Evolutionary conservation across 2,888 invertebrate species (phyloP).

Genomic region (Leucophora obtusa): DNA sequence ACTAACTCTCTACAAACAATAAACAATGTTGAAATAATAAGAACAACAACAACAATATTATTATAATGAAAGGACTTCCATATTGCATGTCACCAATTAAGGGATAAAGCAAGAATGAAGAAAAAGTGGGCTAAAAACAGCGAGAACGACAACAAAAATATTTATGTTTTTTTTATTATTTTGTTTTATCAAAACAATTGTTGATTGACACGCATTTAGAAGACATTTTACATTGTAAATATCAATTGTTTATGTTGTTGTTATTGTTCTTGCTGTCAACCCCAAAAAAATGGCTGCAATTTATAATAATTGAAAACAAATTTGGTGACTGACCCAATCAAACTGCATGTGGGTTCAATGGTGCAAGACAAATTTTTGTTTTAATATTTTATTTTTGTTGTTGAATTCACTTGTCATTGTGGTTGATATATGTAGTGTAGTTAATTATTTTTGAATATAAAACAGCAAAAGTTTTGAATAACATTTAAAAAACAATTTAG

Average conservation of each 20-base stretch:
- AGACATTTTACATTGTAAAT: constrained; percentile 43
- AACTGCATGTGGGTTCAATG: constrained; percentile 2
- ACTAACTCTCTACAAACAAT: constrained; percentile 43
- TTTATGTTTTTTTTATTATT: constrained; percentile 5
- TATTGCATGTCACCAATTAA: constrained; percentile 56
- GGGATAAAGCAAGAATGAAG: constrained; percentile 19
- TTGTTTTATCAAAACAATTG: constrained; percentile 44
- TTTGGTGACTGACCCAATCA: constrained; percentile 26
- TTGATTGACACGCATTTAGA: constrained; percentile 57
- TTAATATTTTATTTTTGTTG: neutral
- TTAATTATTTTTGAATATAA: too few species aligned
- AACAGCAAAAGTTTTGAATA: too few species aligned
- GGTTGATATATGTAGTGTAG: neutral
- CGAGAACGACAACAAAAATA: constrained; percentile 8
- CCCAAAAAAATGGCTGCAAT: constrained; percentile 26
- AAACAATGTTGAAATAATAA: constrained; percentile 1
- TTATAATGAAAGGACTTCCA: constrained; percentile 24
- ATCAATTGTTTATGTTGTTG: constrained; percentile 12
- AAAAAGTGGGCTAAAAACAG: constrained; percentile 27
- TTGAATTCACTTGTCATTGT: constrained; percentile 14
- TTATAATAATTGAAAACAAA: constrained; percentile 56
- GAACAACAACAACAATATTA: constrained; percentile 19
- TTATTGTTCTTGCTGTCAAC: constrained; percentile 17
- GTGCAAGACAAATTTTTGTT: constrained; percentile 10
- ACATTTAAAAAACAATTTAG: too few species aligned